Conservation (phyloP, 2,797 vertebrate species). For the Labroides dimidiatus region DNA sequence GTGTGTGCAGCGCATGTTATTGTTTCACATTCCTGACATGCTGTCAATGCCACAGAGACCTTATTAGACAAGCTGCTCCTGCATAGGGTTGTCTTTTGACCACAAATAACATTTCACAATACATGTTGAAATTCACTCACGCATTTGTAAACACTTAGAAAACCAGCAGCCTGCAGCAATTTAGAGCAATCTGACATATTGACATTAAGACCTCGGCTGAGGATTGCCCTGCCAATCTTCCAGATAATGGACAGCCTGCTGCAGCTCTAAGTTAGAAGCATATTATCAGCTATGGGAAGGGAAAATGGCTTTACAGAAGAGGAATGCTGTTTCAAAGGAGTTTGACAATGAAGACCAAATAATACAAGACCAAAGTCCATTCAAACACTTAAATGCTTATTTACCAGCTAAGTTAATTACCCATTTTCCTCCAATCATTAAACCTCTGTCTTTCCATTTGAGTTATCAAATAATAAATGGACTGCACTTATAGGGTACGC, state of each 20-base stretch:
- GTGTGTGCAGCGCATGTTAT: not conserved
- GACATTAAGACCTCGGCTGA: not conserved
- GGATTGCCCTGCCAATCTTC: too few species aligned
- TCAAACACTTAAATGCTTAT: not conserved
- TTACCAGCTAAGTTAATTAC: not conserved
- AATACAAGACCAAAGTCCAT: not conserved
- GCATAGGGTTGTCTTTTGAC: not conserved
- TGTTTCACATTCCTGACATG: conserved; percentile 15
- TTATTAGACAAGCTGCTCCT: not conserved
- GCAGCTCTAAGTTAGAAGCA: too few species aligned
- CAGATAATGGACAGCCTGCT: too few species aligned
- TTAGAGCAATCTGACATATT: not conserved
- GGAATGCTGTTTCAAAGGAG: not conserved
- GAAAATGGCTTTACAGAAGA: not conserved
- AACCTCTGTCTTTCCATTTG: not conserved
- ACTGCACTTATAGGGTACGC: not conserved
- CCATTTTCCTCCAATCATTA: not conserved
- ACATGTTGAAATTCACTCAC: not conserved
- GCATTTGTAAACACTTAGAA: not conserved
- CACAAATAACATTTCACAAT: not conserved
- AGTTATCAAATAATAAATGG: too few species aligned
- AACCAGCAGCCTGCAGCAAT: not conserved
- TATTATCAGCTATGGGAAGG: not conserved
- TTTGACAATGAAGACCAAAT: too few species aligned
- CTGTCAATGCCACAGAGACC: not conserved